Evolutionary conservation across 2,113 vertebrate species (phyloP).

Genomic region (Prunella fulvescens): DNA sequence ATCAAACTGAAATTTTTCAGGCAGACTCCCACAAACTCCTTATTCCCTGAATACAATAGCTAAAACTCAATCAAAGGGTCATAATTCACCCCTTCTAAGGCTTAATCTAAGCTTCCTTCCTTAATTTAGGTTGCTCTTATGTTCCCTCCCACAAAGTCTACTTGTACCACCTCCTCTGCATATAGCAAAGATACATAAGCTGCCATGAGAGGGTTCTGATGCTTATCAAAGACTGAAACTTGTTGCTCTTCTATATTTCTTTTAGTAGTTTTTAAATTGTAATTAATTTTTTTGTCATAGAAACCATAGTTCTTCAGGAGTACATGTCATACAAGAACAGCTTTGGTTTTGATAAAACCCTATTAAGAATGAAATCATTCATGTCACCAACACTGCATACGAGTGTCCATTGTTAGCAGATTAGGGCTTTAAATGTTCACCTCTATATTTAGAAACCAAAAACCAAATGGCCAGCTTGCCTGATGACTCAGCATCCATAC

Average conservation of each 20-base stretch:
- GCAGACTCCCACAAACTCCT: background rate
- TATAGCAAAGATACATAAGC: background rate
- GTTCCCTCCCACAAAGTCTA: background rate
- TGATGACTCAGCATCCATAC: constrained; percentile 36
- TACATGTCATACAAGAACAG: background rate
- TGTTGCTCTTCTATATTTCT: background rate
- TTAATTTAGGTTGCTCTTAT: background rate
- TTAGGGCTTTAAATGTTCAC: constrained; percentile 4
- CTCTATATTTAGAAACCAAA: constrained; percentile 51
- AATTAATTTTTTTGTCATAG: background rate
- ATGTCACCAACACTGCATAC: background rate
- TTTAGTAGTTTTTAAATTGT: background rate
- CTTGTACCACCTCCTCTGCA: background rate
- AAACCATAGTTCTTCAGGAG: background rate
- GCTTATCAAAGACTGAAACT: background rate
- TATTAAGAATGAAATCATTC: background rate
- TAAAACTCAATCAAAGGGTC: background rate
- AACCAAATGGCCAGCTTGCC: constrained; percentile 33
- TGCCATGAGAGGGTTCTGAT: background rate
- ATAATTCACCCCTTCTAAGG: background rate
- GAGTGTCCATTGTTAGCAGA: background rate
- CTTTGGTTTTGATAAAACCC: background rate
- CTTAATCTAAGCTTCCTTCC: background rate
- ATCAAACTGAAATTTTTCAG: background rate
- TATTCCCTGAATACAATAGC: background rate